Conservation (phyloP, 2,797 vertebrate species). For the Aratinga solstitialis region DNA sequence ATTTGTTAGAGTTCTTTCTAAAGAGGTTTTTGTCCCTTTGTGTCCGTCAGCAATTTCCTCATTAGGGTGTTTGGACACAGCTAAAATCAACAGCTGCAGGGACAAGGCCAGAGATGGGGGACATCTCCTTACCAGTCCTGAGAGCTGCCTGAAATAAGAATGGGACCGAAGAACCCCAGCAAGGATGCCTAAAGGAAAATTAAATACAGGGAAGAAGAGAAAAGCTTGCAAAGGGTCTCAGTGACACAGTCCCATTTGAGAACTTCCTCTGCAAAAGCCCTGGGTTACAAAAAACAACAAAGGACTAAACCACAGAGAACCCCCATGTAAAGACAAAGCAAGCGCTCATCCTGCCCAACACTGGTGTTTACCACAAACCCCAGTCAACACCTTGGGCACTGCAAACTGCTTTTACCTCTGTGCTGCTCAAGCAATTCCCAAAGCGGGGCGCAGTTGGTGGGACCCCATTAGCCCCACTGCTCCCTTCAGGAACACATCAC, state of each 20-base stretch:
- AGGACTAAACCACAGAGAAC: not conserved
- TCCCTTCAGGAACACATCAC: not conserved
- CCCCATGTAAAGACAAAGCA: not conserved
- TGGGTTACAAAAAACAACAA: not conserved
- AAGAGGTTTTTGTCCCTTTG: not conserved
- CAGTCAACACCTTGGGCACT: not conserved
- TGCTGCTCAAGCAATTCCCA: not conserved
- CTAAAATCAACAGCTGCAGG: not conserved
- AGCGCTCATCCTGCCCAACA: not conserved
- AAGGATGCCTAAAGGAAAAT: not conserved
- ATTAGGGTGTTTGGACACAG: not conserved
- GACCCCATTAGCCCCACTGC: not conserved
- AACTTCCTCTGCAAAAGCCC: not conserved
- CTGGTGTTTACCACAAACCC: not conserved
- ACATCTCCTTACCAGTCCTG: not conserved
- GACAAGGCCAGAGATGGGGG: not conserved
- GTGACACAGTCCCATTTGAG: not conserved
- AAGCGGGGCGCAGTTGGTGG: not conserved
- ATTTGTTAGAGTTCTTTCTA: not conserved
- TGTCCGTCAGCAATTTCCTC: not conserved
- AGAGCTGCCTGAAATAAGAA: not conserved
- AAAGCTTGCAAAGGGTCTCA: not conserved
- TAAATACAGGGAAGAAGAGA: not conserved
- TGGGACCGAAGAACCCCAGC: not conserved
- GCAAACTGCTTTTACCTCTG: not conserved